Conservation (phyloP, 1,140 invertebrate genomes). For the Latrodectus geometricus region DNA sequence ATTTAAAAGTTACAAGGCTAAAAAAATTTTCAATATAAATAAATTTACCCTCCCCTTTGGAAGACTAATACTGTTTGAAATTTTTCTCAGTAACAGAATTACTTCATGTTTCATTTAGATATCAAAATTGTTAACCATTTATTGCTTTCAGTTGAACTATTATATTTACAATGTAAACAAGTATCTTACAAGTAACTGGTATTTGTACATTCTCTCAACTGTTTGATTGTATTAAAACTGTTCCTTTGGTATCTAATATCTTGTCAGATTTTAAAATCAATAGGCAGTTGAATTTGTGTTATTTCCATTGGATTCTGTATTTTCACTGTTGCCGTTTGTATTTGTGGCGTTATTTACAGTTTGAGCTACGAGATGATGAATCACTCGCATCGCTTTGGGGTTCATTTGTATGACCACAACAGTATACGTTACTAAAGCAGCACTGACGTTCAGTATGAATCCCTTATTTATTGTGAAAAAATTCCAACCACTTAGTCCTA, state of each 20-base stretch:
- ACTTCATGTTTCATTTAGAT: too few species aligned
- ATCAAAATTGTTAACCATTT: too few species aligned
- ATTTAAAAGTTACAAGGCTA: too few species aligned
- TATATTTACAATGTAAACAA: too few species aligned
- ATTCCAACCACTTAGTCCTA: slow-evolving; percentile 63
- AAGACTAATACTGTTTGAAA: too few species aligned
- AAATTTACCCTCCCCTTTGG: too few species aligned
- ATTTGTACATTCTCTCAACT: too few species aligned
- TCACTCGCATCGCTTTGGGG: slow-evolving; percentile 63
- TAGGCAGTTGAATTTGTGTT: slow-evolving; percentile 48
- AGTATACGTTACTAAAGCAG: slow-evolving; percentile 62
- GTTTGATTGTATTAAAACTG: too few species aligned
- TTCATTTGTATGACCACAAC: slow-evolving; percentile 64
- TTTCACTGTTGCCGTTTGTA: slow-evolving; percentile 30
- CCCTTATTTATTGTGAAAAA: slow-evolving; percentile 63
- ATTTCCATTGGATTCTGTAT: slow-evolving; percentile 17
- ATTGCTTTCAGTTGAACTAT: too few species aligned
- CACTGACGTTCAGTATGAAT: slow-evolving; percentile 63
- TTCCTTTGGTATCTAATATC: not conserved
- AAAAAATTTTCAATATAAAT: too few species aligned
- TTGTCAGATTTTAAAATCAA: not conserved
- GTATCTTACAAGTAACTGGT: too few species aligned
- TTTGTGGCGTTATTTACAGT: slow-evolving; percentile 53
- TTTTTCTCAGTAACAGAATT: too few species aligned
- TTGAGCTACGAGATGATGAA: slow-evolving; percentile 62